Evolutionary conservation across 30 jellyfish, hydroid and myxozoan genomes (phyloP), one percentile per base, ranked within the genome.

Genomic region (Clytia hemisphaerica): DNA sequence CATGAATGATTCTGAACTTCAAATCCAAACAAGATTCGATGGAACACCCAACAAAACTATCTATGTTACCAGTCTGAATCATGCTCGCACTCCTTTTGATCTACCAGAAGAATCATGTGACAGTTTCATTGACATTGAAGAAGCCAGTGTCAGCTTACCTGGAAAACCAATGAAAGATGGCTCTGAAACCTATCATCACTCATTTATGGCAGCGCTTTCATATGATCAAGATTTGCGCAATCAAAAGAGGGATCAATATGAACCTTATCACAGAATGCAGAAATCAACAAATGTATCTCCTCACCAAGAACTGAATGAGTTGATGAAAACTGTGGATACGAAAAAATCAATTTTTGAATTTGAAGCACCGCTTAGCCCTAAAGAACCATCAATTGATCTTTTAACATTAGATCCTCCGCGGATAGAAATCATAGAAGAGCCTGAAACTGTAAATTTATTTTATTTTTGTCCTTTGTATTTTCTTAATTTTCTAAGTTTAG

Each of bases 371-470:
- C 22, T 25, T 12, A 53, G 78, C 71, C 77, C 61, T 22, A 83
- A 72, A 37, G 79, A 54, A 28, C 32, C 77, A 45, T 53, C 77
- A 28, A 76, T 50, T 31, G 92, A 73, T 4, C 63, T 55, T 27
- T 32, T 58, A 16, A 63, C 95, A n/a, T 69, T 34, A 19, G 63
- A 79, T 2, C 88, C 80, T 7, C 97, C 97, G 2, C 61, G 69
- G 33, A 71, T 88, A 1, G 94, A 88, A 64, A 75, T 88, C 78
- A 77, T 88, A 1, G 97, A 88, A 33, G 95, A 88, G 57, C 97
- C 97, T 27, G 97, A 88, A 55, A 84, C 72, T 89, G 97, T 88
- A 38, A n/a, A 68, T 36, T 16, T 2, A 36, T 9, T 5, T 74
- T 59, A 21, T 18, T 53, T 10, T 55, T 71, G 27, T 7, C 25